phyloP scores from a whole-genome alignment of 2,888 invertebrate genomes.

The Danaus chrysippus region DNA sequence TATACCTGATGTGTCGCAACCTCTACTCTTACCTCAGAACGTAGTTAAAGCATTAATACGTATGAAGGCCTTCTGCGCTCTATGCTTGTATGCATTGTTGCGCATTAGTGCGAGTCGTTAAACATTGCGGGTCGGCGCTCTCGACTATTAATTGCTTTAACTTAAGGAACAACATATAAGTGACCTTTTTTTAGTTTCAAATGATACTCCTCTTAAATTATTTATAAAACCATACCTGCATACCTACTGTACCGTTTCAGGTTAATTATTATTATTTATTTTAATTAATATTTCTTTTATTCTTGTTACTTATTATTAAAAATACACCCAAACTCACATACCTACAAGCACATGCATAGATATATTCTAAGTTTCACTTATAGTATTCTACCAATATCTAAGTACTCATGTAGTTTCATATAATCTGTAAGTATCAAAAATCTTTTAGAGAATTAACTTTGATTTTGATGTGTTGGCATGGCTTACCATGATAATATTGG shows the following conservation, averaged over 20 bases:
- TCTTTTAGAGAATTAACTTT: not conserved
- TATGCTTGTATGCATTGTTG: conserved; percentile 21
- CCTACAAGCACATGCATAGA: no score
- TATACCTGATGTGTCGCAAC: conserved; percentile 3
- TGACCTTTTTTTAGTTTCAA: not conserved
- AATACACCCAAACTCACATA: no score
- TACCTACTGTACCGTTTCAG: no score
- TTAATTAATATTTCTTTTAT: no score
- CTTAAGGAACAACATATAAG: not conserved
- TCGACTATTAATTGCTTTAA: not conserved
- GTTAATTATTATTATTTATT: no score
- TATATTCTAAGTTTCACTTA: no score
- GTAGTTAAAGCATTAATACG: conserved; percentile 17
- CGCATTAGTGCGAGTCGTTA: conserved; percentile 7
- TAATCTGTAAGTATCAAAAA: no score
- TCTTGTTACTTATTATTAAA: no score
- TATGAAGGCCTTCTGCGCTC: conserved; percentile 17
- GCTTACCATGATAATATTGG: conserved; percentile 21
- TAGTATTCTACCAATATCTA: no score
- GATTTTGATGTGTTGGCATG: conserved; percentile 6
- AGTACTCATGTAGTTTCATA: no score
- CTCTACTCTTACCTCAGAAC: conserved; percentile 15
- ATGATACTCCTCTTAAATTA: not conserved
- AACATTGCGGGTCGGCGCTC: not conserved
- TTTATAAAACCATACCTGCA: not conserved